Evolutionary conservation across 1,140 invertebrate genomes (phyloP).

Genomic region (Littorina saxatilis): DNA sequence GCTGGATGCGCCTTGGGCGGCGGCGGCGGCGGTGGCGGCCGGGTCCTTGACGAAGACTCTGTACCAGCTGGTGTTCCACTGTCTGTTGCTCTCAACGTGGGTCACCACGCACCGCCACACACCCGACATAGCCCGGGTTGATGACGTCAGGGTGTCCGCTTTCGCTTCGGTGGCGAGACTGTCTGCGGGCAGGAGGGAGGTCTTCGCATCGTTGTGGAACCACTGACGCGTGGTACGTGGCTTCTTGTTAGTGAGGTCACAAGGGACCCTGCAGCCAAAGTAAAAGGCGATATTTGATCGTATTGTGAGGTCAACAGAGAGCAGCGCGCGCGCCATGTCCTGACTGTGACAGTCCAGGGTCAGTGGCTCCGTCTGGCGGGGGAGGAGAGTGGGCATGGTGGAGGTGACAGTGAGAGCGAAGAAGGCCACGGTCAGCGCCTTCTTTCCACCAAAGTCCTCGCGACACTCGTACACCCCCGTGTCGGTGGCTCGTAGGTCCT

Average conservation of each 20-base stretch:
- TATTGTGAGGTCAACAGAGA: neutral
- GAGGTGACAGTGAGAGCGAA: constrained; percentile 8
- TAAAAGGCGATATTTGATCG: neutral
- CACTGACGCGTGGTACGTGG: neutral
- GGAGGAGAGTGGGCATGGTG: neutral
- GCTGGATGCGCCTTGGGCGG: too few species aligned
- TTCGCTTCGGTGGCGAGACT: neutral
- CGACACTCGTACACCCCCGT: constrained; percentile 24
- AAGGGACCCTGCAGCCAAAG: neutral
- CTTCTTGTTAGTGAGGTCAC: neutral
- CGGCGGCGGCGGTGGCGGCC: neutral
- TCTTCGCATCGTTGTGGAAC: neutral
- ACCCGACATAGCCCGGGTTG: neutral
- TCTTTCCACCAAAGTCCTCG: neutral
- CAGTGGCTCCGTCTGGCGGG: constrained; percentile 5
- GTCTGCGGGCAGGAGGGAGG: neutral
- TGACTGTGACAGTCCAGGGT: neutral
- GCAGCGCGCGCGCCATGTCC: neutral
- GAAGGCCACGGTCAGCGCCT: neutral
- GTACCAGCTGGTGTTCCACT: constrained; percentile 11
- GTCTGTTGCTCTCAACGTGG: neutral
- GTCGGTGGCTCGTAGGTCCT: neutral
- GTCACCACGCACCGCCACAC: constrained; percentile 19
- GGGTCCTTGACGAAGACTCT: neutral
- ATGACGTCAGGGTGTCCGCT: neutral